Percentiles rank a stretch among this genome's conserved stretches.
phyloP scores from a whole-genome alignment of 30 jellyfish, hydroid and myxozoan species.

The Mastigias papua region DNA sequence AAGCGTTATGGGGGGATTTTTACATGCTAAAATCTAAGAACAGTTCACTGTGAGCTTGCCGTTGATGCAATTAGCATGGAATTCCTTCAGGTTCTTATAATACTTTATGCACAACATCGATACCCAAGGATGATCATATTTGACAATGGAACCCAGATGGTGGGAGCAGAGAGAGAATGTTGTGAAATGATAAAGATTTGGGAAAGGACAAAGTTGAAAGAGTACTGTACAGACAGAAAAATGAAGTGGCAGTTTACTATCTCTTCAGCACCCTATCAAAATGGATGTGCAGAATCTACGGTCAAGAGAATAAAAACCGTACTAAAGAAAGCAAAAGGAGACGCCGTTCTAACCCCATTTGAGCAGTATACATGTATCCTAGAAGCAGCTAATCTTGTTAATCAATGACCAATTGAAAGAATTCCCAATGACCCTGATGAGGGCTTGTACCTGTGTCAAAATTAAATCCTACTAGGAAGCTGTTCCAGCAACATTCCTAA shows the following conservation, averaged over 20 bases:
- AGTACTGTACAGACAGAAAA: constrained; percentile 60
- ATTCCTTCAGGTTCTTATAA: constrained; percentile 59
- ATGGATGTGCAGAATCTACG: constrained; percentile 77
- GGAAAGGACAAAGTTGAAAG: constrained; percentile 32
- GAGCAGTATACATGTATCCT: constrained; percentile 69
- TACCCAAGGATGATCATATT: constrained; percentile 60
- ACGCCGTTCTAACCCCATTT: constrained; percentile 56
- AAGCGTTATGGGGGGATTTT: constrained; percentile 68
- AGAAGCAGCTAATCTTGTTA: constrained; percentile 63
- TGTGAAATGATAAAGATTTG: constrained; percentile 53
- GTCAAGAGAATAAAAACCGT: constrained; percentile 70
- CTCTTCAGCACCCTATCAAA: constrained; percentile 77
- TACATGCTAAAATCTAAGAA: constrained; percentile 75
- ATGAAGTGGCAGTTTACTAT: constrained; percentile 81
- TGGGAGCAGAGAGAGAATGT: constrained; percentile 61
- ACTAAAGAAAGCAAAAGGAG: constrained; percentile 43
- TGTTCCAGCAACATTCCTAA: constrained; percentile 75
- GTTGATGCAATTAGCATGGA: constrained; percentile 66
- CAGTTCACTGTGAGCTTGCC: constrained; percentile 72
- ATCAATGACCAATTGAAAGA: constrained; percentile 77
- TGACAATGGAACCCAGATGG: constrained; percentile 78
- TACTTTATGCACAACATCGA: constrained; percentile 67
- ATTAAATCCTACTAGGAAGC: constrained; percentile 78
- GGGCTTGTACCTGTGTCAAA: constrained; percentile 81
- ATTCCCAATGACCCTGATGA: constrained; percentile 83